These are phyloP conservation scores for Drosophila ambigua DNA, from an alignment of 1,140 invertebrate genomes.

Conservation along the genomic window DNA sequence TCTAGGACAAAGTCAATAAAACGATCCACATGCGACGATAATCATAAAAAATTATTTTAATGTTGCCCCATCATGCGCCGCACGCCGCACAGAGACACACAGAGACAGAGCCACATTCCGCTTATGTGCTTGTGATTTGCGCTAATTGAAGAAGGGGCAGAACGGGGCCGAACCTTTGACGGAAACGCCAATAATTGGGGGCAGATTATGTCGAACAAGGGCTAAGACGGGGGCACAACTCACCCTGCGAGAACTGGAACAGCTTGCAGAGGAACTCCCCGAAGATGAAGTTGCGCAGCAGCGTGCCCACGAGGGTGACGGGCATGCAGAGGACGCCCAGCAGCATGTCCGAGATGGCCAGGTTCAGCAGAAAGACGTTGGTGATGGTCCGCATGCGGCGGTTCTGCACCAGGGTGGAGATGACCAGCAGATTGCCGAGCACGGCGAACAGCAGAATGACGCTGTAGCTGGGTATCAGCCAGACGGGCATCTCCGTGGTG, in stretches of 20 bases:
- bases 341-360: constrained; percentile 92
- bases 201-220: background rate
- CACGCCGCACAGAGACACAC: constrained; percentile 2
- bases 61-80: constrained; percentile 14
- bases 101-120: background rate
- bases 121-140: constrained; percentile 47
- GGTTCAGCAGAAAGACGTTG: constrained; percentile 94
- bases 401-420: constrained; percentile 91
- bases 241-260: constrained; percentile 94
- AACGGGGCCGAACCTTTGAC: background rate
- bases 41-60: constrained; percentile 76
- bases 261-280: constrained; percentile 92
- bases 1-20: constrained; percentile 53
- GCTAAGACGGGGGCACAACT: constrained; percentile 51
- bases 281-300: constrained; percentile 93
- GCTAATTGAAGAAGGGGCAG: constrained; percentile 36
- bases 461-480: constrained; percentile 88
- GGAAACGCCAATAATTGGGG: background rate
- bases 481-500: constrained; percentile 68
- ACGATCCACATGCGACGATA: constrained; percentile 68
- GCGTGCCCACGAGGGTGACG: constrained; percentile 92
- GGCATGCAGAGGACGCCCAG: constrained; percentile 94
- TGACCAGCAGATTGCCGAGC: constrained; percentile 91
- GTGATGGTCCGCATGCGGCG: constrained; percentile 94
- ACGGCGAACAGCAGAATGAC: constrained; percentile 92